Evolutionary conservation across 1,140 invertebrate genomes (phyloP), one percentile per base, ranked within the genome.

Genomic region (Globodera ellingtonae): DNA sequence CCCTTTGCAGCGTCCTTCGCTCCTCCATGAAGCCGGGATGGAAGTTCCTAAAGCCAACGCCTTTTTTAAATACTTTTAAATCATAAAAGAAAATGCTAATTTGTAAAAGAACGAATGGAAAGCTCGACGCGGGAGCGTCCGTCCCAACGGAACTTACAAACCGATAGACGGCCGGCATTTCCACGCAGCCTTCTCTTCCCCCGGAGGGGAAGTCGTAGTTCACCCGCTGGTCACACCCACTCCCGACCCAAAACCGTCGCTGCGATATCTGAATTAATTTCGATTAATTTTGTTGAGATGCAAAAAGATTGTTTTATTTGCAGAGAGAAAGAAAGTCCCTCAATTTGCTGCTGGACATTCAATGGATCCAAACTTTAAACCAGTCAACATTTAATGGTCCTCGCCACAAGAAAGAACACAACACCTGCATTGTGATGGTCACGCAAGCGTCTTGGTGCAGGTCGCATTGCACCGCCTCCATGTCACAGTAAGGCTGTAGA

Each of bases 201-300:
- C 72, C 79, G 5, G 79, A 46, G n/a, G 79, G 79, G 35, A 80
- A 74, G 69, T 80, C 79, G 71, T 80, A 80, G 35, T 80, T 80
- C 69, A 80, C 73, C 7, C 79, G 18, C 75, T 80, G 79, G 66
- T 80, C 79, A 44, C 79, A 80, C 4, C 79, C 79, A 75, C 71
- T 73, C 18, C 79, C 79, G 46, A 80, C 52, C 79, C 79, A 80
- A 75, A 62, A 80, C 59, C 65, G 71, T 35, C 75, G 65, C 65
- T 48, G 67, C 24, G 67, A 44, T 18, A 70, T 44, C 56, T 62
- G 18, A 62, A 62, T 35, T 35, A 35, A 35, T 35, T 35, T 35
- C 35, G 35, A 35, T 35, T 3, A 35, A 3, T 35, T 35, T 35
- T 35, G 35, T 35, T 35, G 35, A 35, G 35, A 35, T 35, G 35